Evolutionary conservation across 1,140 invertebrate species (phyloP).

Genomic region (Mactra quadrangularis): DNA sequence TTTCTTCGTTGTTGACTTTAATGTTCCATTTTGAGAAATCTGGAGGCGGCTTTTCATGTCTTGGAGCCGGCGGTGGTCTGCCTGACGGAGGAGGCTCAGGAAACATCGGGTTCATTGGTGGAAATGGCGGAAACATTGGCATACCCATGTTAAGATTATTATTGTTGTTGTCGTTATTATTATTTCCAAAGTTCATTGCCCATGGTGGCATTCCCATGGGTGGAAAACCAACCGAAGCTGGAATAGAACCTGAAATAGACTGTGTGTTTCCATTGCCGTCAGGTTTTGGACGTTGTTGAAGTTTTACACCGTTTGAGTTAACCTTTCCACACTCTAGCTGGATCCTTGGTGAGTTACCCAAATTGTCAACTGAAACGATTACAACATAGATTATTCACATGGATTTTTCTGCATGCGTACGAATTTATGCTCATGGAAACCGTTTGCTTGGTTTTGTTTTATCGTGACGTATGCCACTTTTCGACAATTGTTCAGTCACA

Average conservation of each 20-base stretch:
- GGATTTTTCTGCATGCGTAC: too few relatives aligned
- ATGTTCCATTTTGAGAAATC: conserved; percentile 38
- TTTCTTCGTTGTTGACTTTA: not conserved
- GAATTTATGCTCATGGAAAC: too few relatives aligned
- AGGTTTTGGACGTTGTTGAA: conserved; percentile 9
- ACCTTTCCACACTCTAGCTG: conserved; percentile 45
- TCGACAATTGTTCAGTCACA: too few relatives aligned
- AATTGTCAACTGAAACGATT: conserved; percentile 43
- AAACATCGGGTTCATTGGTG: not conserved
- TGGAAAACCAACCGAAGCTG: too few relatives aligned
- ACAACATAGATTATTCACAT: too few relatives aligned
- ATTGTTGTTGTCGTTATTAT: not conserved
- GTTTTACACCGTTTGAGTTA: not conserved
- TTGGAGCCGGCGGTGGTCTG: not conserved
- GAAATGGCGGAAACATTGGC: not conserved
- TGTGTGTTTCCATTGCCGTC: not conserved
- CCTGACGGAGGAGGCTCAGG: not conserved
- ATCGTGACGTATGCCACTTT: too few relatives aligned
- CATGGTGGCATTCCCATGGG: not conserved
- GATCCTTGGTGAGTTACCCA: conserved; percentile 25
- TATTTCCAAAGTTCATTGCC: conserved; percentile 1
- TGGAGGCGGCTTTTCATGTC: not conserved
- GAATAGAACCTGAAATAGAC: too few relatives aligned
- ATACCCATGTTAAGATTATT: not conserved
- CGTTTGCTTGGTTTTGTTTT: too few relatives aligned